A percentile compares a stretch with the other conserved stretches of the same genome.
Conservation (phyloP, 2,113 vertebrate genomes). For the Bathybates hornii region DNA sequence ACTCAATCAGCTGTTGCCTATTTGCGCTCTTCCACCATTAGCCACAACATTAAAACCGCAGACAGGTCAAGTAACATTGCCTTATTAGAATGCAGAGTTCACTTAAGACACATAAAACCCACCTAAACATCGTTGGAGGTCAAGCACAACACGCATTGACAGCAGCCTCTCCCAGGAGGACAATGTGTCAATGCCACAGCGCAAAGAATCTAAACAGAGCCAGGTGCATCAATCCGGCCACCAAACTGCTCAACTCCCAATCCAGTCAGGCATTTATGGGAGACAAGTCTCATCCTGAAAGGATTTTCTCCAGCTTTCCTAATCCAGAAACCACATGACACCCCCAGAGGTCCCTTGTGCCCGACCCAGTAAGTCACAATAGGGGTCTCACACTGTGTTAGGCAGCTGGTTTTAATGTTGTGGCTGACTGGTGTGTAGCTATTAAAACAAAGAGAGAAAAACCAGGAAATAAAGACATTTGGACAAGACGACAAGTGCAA, state of each 20-base stretch:
- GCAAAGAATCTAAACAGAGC: background rate
- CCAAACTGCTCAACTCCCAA: background rate
- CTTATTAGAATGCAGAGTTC: background rate
- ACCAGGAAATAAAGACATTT: constrained; percentile 4
- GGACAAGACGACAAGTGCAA: constrained; percentile 64
- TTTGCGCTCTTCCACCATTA: background rate
- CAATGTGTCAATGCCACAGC: background rate
- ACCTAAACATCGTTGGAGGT: background rate
- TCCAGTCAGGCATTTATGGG: background rate
- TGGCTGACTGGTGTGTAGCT: background rate
- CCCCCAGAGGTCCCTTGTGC: background rate
- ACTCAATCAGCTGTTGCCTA: background rate
- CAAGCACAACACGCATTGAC: background rate
- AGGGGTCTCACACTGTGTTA: background rate
- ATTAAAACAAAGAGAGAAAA: background rate
- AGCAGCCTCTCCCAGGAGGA: background rate
- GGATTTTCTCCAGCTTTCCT: background rate
- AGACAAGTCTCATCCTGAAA: background rate
- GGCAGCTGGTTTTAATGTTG: background rate
- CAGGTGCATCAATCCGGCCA: background rate
- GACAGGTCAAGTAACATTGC: background rate
- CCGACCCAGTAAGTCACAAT: background rate
- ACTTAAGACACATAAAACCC: background rate
- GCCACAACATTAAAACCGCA: background rate
- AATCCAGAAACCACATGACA: background rate